Conservation (phyloP, 2,113 vertebrate species). For the Melanocharis versteri region DNA sequence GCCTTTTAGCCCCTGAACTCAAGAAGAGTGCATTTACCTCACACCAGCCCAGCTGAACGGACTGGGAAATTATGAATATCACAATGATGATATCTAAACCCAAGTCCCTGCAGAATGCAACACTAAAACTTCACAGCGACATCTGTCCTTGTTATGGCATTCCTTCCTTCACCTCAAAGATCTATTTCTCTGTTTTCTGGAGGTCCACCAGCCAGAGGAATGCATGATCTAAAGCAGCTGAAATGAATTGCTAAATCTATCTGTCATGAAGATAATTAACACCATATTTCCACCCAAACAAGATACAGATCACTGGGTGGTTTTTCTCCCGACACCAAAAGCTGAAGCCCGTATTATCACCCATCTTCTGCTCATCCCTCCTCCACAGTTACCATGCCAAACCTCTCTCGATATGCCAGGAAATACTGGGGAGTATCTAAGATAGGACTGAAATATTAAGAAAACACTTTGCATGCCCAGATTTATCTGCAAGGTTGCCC, state of each 20-base stretch:
- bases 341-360: not conserved
- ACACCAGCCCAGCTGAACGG: not conserved
- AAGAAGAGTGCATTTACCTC: not conserved
- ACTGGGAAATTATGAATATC: not conserved
- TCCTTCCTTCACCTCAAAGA: conserved; percentile 32
- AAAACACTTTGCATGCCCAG: not conserved
- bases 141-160: conserved; percentile 33
- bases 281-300: conserved; percentile 39
- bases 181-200: conserved; percentile 34
- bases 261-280: conserved; percentile 51
- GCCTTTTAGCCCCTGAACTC: not conserved
- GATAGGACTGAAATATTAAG: conserved; percentile 1
- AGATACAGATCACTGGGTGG: conserved; percentile 36
- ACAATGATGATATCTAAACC: not conserved
- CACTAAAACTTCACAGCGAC: not conserved
- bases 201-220: conserved; percentile 18
- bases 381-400: conserved; percentile 39
- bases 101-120: not conserved
- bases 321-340: conserved; percentile 45
- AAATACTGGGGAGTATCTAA: conserved; percentile 48
- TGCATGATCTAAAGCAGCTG: conserved; percentile 35
- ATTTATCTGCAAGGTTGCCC: not conserved
- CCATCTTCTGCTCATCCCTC: not conserved
- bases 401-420: conserved; percentile 49
- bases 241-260: conserved; percentile 34